A percentile compares a stretch with the other conserved stretches of the same genome.
Conservation (phyloP, 2,797 vertebrate genomes). For the Octomys mimax region DNA sequence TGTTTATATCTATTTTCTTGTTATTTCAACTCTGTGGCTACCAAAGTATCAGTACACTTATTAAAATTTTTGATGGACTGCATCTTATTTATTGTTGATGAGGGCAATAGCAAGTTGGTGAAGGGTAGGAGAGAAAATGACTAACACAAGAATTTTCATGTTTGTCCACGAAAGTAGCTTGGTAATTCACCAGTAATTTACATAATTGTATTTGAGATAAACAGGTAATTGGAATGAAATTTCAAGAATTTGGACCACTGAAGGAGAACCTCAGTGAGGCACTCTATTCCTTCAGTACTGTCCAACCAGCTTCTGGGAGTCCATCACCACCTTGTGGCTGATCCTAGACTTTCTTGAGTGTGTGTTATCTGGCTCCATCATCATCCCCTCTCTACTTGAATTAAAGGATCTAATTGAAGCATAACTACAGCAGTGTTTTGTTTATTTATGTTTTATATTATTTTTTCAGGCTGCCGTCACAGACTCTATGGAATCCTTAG, state of each 20-base stretch:
- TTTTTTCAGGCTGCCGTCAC: constrained; percentile 80
- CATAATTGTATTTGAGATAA: neutral
- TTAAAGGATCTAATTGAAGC: neutral
- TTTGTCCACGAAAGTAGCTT: neutral
- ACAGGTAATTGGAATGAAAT: constrained; percentile 9
- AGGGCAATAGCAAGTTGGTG: neutral
- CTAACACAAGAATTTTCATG: neutral
- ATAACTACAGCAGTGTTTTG: neutral
- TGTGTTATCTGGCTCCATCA: neutral
- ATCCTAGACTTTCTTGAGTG: neutral
- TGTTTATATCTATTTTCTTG: neutral
- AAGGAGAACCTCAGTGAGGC: neutral
- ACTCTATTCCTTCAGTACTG: neutral
- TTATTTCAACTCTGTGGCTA: neutral
- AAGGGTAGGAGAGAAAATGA: neutral
- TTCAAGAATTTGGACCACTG: neutral
- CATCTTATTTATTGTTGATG: neutral
- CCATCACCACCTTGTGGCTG: neutral
- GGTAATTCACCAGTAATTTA: neutral
- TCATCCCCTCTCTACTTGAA: neutral
- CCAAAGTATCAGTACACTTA: neutral
- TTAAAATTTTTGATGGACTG: neutral
- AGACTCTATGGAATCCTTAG: constrained; percentile 59
- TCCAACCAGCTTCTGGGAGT: neutral
- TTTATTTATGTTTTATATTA: neutral